Base-by-base conservation (phyloP, 2,797 vertebrate genomes). In the Neosilurus hyrtlii region DNA sequence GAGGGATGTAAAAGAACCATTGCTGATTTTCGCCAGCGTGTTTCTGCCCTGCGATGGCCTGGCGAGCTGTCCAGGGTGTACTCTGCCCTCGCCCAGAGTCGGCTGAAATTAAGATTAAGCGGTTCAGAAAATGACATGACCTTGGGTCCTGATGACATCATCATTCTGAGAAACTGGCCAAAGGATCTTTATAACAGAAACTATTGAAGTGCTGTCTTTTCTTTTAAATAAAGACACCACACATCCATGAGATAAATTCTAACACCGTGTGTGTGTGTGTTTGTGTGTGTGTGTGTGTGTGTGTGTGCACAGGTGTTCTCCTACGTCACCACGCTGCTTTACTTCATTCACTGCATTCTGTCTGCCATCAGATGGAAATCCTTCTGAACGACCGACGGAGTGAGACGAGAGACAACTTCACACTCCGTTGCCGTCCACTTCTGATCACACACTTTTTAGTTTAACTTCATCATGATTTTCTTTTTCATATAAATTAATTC, bases 311-410 rank as follows among this genome's bases (percentile, higher is more conserved):
- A 94, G 93, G 94, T 95, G 51, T 94, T 95, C 18, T 90, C 92
- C n/a, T 90, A 85, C 35, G 0, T 87, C 0, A 51, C 92, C 79
- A 92, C 89, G 0, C 86, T 94, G 16, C 79, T 94, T 68, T 95
- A 95, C 90, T 93, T 94, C 87, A 87, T 94, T 83, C 94, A 95
- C 74, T 77, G 89, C 87, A 89, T 95, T 81, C 86, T 95, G 24
- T 95, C 94, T 0, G 89, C 93, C 35, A 81, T 92, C 49, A 86
- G 94, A 59, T 95, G 94, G 94, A 95, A 93, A 82, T 81, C 87
- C 81, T 94, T 93, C 85, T 94, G 86, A 94, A 51, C 11, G 37
- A 26, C 26, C 10, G 12, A 51, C 15, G 49, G 22, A 37, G 22
- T 52, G 30, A 56, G 35, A 7, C 9, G 11, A 14, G 68, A 49